Base-by-base conservation (phyloP, 2,113 vertebrate genomes). In the Tetrax tetrax region DNA sequence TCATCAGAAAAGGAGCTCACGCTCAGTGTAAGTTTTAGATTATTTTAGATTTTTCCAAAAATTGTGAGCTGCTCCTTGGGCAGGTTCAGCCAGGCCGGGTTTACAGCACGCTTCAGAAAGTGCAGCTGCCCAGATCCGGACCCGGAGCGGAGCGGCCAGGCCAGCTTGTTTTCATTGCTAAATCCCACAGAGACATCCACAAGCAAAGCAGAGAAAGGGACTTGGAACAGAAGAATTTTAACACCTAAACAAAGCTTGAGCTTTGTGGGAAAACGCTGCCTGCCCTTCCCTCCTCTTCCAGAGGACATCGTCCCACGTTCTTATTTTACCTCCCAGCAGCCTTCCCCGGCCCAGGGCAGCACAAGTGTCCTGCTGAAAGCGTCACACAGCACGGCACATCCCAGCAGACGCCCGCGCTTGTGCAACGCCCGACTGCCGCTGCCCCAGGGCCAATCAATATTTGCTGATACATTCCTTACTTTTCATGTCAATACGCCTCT, bases 401-500 rank as follows among this genome's bases (percentile, higher is more conserved):
- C 27, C 83, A 18, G 86, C 41, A 29, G 95, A 61, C 8, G 87
- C 70, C 80, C 65, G 68, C 6, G 5, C 80, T 48, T 6, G 79
- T 27, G 87, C 51, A 74, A 35, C 0, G 38, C 87, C 94, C 87
- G 89, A 25, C 83, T 77, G 85, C 53, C 7, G 3, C 77, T 87
- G 57, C 93, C 94, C 69, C 86, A 10, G 57, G n/a, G 83, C 90
- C 22, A 23, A 70, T n/a, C 65, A 21, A 3, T 51, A 31, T 84
- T 61, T 76, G 82, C 94, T 69, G 75, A 91, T 14, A 48, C 92
- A 79, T 76, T 96, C 93, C 95, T 92, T 76, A 83, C 94, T 94
- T 79, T 87, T 86, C 94, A 65, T 81, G 87, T 66, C 93, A 76
- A 38, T 22, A 37, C n/a, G 20, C 76, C 83, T 91, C 87, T 77